Percentiles rank a stretch among this genome's conserved stretches.
These are phyloP conservation scores for Macrophya annulata DNA, from an alignment of 2,888 invertebrate genomes.

Conservation along the genomic window DNA sequence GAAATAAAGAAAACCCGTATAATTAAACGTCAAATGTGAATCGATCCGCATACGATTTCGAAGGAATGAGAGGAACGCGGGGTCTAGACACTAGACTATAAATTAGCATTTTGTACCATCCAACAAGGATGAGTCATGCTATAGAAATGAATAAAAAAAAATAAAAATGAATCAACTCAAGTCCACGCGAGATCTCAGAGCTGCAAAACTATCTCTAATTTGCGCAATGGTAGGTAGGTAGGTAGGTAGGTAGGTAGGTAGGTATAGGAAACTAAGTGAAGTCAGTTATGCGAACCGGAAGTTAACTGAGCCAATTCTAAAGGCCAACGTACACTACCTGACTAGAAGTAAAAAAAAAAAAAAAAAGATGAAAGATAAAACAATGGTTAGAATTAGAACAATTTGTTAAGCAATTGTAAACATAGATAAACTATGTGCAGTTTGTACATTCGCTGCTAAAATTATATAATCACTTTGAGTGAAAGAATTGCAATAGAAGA, in stretches of 20 bases:
- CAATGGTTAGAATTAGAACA: conserved; percentile 2
- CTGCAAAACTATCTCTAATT: not conserved
- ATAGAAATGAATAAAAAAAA: conserved; percentile 32
- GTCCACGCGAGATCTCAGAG: not conserved
- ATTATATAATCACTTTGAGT: not conserved
- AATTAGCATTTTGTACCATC: conserved; percentile 28
- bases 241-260: no score
- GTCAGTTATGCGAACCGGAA: conserved; percentile 48
- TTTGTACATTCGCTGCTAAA: not conserved
- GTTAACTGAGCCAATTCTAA: conserved; percentile 48
- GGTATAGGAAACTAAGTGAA: conserved; percentile 1
- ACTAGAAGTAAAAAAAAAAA: not conserved
- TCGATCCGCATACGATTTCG: not conserved
- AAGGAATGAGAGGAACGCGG: conserved; percentile 41
- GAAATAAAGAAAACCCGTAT: conserved; percentile 35
- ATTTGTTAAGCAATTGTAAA: conserved; percentile 6
- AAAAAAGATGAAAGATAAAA: conserved; percentile 14
- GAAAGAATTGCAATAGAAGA: not conserved
- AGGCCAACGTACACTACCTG: conserved; percentile 15
- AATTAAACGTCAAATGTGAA: not conserved
- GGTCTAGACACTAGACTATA: not conserved
- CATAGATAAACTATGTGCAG: not conserved
- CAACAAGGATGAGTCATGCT: conserved; percentile 1
- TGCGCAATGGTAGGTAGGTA: not conserved
- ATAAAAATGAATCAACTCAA: conserved; percentile 10